These are phyloP conservation scores for Hyla sarda DNA, from an alignment of 2,113 vertebrate species.

Conservation along the genomic window DNA sequence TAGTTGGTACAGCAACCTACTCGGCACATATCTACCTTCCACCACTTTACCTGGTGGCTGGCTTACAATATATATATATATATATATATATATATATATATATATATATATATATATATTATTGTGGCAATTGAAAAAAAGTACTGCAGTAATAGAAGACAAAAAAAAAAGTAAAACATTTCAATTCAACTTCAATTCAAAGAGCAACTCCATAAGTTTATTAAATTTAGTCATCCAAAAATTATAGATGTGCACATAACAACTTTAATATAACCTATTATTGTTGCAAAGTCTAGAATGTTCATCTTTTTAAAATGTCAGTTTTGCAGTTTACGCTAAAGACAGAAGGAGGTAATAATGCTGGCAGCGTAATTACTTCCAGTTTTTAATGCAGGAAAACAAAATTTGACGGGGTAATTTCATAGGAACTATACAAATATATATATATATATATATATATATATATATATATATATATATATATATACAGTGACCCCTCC, in stretches of 20 bases:
- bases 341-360: conserved; percentile 16
- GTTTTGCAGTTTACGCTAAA: conserved; percentile 13
- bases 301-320: conserved; percentile 13
- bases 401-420: not conserved
- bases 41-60: too few species aligned
- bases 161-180: not conserved
- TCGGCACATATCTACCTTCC: too few species aligned
- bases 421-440: conserved; percentile 3
- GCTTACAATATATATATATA: too few species aligned
- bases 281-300: conserved; percentile 9
- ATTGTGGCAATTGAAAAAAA: too few species aligned
- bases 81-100: too few species aligned
- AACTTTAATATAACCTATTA: conserved; percentile 13
- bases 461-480: too few species aligned
- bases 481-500: too few species aligned
- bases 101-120: too few species aligned
- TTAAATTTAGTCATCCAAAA: not conserved
- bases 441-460: too few species aligned
- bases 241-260: not conserved
- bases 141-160: too few species aligned
- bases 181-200: not conserved
- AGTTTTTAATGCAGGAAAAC: conserved; percentile 21
- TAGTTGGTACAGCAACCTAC: too few species aligned
- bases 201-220: not conserved
- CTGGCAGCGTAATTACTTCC: conserved; percentile 15